Evolutionary conservation across 2,797 vertebrate species (phyloP).

Genomic region (Cryptoprocta ferox): DNA sequence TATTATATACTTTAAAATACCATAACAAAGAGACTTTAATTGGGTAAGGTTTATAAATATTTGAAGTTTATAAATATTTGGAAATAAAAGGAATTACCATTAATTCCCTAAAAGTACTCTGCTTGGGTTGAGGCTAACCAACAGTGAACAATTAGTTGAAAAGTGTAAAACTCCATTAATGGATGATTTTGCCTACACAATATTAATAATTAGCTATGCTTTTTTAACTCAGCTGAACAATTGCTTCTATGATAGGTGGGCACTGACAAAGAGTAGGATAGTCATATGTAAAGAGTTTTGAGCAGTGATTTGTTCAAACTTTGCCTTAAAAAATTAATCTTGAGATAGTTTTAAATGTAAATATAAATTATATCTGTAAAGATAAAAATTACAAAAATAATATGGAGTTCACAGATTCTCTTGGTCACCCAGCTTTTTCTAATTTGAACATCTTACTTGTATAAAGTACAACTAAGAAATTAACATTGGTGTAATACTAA

Average conservation of each 20-base stretch:
- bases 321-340: not conserved
- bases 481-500: not conserved
- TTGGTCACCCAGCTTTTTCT: not conserved
- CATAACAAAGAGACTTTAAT: not conserved
- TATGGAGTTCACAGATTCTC: not conserved
- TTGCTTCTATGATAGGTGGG: not conserved
- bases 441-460: not conserved
- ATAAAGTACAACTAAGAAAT: not conserved
- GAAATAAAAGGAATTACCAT: not conserved
- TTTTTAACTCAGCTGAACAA: not conserved
- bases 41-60: not conserved
- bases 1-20: not conserved
- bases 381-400: not conserved
- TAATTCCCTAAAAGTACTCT: not conserved
- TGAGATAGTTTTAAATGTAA: not conserved
- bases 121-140: not conserved
- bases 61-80: slow-evolving; percentile 30
- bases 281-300: not conserved
- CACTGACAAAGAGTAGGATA: not conserved
- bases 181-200: not conserved
- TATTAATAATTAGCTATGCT: not conserved
- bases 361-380: too few species aligned
- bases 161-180: not conserved
- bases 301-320: not conserved
- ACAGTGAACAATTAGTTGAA: not conserved